Conservation (phyloP, 2,888 invertebrate genomes). For the Eupithecia exiguata region DNA sequence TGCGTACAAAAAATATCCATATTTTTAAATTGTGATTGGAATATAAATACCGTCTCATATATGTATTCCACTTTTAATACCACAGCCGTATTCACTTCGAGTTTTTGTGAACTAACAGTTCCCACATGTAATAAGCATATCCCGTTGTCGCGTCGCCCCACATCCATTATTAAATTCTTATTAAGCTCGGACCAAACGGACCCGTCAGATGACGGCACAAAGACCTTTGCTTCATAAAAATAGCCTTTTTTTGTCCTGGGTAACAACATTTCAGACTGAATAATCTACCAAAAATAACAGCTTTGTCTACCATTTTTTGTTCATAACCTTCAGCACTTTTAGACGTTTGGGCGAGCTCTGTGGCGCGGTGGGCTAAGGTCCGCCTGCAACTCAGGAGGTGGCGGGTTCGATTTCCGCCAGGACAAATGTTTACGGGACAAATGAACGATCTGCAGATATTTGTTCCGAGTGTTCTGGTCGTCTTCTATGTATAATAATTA, state of each 20-base stretch:
- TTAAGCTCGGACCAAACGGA: slow-evolving; percentile 48
- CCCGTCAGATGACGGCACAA: slow-evolving; percentile 50
- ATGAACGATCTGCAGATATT: too few relatives aligned
- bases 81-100: neutral
- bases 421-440: too few relatives aligned
- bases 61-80: neutral
- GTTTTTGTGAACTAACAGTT: slow-evolving; percentile 3
- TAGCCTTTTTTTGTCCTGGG: slow-evolving; percentile 36
- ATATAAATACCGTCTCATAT: too few relatives aligned
- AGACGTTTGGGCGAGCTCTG: too few relatives aligned
- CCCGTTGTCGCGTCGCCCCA: slow-evolving; percentile 48
- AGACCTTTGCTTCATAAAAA: slow-evolving; percentile 49
- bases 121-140: slow-evolving; percentile 4
- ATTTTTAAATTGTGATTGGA: too few relatives aligned
- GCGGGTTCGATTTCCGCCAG: too few relatives aligned
- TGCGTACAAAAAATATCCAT: too few relatives aligned
- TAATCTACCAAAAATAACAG: neutral
- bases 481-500: too few relatives aligned
- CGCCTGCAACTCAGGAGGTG: too few relatives aligned
- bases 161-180: slow-evolving; percentile 68
- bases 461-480: too few relatives aligned
- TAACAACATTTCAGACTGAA: slow-evolving; percentile 8
- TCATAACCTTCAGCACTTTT: neutral
- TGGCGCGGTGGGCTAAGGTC: too few relatives aligned
- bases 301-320: neutral